phyloP scores from a whole-genome alignment of 2,797 vertebrate genomes.

The Babyrousa celebensis region DNA sequence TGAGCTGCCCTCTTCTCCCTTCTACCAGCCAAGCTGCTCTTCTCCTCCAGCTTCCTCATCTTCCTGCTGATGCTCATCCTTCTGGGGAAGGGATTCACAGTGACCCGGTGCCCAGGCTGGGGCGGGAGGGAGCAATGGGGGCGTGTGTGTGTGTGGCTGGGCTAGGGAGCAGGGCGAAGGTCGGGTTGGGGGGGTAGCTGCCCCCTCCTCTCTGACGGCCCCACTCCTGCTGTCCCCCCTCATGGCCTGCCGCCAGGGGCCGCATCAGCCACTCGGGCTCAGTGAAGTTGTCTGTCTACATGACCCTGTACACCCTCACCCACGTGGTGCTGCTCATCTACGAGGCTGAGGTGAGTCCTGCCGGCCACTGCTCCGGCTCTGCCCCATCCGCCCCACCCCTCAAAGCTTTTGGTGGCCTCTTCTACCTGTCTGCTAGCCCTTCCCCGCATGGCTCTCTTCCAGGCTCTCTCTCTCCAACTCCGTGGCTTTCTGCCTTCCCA shows the following conservation, averaged over 20 bases:
- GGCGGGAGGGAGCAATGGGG: neutral
- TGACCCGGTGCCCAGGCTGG: conserved; percentile 93
- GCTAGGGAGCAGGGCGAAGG: neutral
- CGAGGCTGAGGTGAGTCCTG: conserved; percentile 94
- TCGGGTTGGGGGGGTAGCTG: neutral
- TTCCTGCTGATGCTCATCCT: conserved; percentile 97
- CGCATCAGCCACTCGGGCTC: conserved; percentile 97
- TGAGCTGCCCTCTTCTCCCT: conserved; percentile 60
- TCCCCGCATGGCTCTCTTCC: neutral
- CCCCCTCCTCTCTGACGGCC: conserved; percentile 75
- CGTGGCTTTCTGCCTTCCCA: neutral
- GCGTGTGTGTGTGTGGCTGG: neutral
- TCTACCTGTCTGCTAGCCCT: conserved; percentile 8
- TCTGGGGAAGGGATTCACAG: conserved; percentile 97
- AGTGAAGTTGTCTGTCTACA: conserved; percentile 96
- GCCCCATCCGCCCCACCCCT: neutral
- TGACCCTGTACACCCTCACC: conserved; percentile 97
- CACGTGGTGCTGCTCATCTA: conserved; percentile 97
- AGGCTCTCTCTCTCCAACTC: neutral
- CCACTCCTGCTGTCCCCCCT: conserved; percentile 67
- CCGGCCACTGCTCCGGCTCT: conserved; percentile 36
- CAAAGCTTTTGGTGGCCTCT: neutral
- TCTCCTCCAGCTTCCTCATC: conserved; percentile 97
- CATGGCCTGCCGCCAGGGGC: conserved; percentile 91
- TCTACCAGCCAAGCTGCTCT: conserved; percentile 96